Base-by-base conservation (phyloP, 2,888 invertebrate genomes). In the Ectobius pallidus region DNA sequence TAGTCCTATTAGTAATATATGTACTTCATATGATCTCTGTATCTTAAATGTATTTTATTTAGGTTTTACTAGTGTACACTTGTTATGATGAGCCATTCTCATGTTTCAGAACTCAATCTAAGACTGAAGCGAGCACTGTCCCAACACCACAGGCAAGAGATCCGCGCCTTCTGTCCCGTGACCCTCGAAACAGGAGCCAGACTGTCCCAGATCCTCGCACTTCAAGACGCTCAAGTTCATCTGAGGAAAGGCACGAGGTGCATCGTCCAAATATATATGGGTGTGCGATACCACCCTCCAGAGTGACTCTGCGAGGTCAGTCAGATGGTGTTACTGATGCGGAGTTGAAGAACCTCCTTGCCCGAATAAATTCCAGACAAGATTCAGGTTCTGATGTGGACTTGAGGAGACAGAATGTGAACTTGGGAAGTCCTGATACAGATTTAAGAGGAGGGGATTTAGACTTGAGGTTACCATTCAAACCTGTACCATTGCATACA, bases 401-500 rank as follows among this genome's bases (percentile, higher is more conserved):
- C 46, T 68, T 77, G 1, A 69, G 77, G 32, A 69, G 76, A 22
- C 62, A 49, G 49, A 72, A 73, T 39, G n/a, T 69, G 4, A 0
- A 76, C 77, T 32, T 79, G 83, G 32, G n/a, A 30, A 89, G 89
- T 77, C 89, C 89, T 2, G 90, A 91, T 78, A 89, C 89, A 0
- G 91, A 91, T 81, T 84, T 91, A 70, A 84, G 90, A 62, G 84
- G 27, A 34, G 70, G 71, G 30, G 94, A 95, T 79, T 88, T 92
- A 42, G 95, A 94, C 83, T 86, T 95, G 76, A 87, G 94, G 27
- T 82, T 92, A 72, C 93, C 94, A 0, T 94, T 94, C 79, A 93
- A 94, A 81, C 89, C 92, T 9, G 85, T 85, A 78, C 90, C 92
- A n/a, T 90, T 92, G 78, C 94, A 93, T 81, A 88, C 91, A 16